These are phyloP conservation scores for Erebia ligea DNA, from an alignment of 2,888 invertebrate genomes.

Conservation along the genomic window DNA sequence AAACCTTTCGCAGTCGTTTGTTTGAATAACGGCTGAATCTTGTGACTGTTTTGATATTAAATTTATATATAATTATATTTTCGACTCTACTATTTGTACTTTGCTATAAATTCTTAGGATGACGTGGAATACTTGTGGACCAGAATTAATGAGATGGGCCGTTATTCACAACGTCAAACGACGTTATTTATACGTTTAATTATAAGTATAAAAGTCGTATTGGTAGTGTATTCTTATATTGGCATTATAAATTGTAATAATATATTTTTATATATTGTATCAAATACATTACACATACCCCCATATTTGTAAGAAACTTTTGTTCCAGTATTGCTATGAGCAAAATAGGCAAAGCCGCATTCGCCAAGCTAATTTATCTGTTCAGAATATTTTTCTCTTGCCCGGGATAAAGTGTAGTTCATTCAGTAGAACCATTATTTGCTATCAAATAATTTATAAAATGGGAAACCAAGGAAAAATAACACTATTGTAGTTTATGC, in stretches of 20 bases:
- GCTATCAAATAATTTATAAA: no score
- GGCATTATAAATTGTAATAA: constrained; percentile 18
- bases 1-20: constrained; percentile 8
- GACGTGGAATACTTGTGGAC: constrained; percentile 5
- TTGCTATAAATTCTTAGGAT: neutral
- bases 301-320: neutral
- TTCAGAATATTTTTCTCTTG: no score
- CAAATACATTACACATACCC: neutral
- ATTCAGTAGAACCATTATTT: no score
- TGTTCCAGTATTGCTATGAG: neutral
- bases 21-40: neutral
- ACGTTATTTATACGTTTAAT: constrained; percentile 4
- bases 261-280: constrained; percentile 22
- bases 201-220: constrained; percentile 7
- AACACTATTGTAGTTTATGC: neutral
- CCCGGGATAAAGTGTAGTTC: no score
- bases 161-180: constrained; percentile 1
- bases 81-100: neutral
- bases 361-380: no score
- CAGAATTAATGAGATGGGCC: neutral
- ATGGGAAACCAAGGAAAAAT: neutral
- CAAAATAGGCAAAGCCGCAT: neutral
- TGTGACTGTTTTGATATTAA: neutral
- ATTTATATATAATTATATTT: no score
- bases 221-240: constrained; percentile 16